phyloP scores from a whole-genome alignment of 2,797 vertebrate genomes.

The Dallia pectoralis region DNA sequence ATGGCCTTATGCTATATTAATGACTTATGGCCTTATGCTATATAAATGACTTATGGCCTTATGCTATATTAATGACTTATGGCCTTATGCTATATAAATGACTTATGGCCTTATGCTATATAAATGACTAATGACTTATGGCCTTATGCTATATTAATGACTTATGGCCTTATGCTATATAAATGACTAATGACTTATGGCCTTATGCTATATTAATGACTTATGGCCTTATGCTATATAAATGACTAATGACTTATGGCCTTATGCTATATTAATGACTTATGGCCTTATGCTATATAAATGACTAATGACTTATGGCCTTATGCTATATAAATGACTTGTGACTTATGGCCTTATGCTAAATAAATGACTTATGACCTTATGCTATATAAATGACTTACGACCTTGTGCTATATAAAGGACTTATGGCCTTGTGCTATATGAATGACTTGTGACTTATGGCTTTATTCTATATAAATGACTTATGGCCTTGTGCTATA shows the following conservation, averaged over 20 bases:
- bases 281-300: not conserved
- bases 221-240: not conserved
- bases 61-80: not conserved
- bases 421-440: not conserved
- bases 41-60: not conserved
- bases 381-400: not conserved
- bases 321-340: not conserved
- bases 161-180: not conserved
- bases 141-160: not conserved
- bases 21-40: not conserved
- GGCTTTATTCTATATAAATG: not conserved
- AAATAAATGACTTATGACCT: not conserved
- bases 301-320: no score
- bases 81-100: not conserved
- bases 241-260: no score
- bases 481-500: not conserved
- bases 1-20: not conserved
- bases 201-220: not conserved
- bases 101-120: not conserved
- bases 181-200: no score
- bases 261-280: not conserved
- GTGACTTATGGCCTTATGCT: no score
- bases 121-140: no score
- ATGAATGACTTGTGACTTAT: not conserved
- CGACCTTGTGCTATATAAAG: not conserved